Evolutionary conservation across 2,888 invertebrate species (phyloP).

Genomic region (Diloba caeruleocephala): DNA sequence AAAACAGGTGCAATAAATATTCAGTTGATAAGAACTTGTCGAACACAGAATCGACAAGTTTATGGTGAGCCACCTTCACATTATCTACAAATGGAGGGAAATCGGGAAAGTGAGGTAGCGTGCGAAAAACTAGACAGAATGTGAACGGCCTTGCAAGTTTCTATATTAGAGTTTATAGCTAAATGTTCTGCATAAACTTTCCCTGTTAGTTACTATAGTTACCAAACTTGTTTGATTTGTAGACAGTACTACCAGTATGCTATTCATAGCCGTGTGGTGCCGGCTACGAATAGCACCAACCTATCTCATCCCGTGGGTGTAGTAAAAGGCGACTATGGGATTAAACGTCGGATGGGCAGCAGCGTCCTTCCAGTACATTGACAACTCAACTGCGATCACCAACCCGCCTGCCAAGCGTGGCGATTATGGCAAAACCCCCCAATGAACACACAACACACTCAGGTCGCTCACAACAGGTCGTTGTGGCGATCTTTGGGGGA

Average conservation of each 20-base stretch:
- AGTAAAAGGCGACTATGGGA: too few species aligned
- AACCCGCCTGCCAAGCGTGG: too few species aligned
- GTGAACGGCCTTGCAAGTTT: slow-evolving; percentile 77
- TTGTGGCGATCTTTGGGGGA: too few species aligned
- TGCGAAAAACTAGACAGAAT: slow-evolving; percentile 78
- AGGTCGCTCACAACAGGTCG: too few species aligned
- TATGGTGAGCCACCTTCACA: slow-evolving; percentile 33
- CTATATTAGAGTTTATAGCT: slow-evolving; percentile 62
- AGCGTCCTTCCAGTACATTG: too few species aligned
- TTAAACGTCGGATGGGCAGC: too few species aligned
- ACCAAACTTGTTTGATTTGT: slow-evolving; percentile 26
- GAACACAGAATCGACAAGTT: slow-evolving; percentile 24
- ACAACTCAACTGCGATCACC: too few species aligned
- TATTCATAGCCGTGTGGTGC: too few species aligned
- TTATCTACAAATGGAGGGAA: slow-evolving; percentile 77
- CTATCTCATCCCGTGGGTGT: too few species aligned
- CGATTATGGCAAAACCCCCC: too few species aligned
- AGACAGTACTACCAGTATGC: neutral
- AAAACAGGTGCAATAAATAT: slow-evolving; percentile 2
- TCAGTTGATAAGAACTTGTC: slow-evolving; percentile 12
- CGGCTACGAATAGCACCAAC: too few species aligned
- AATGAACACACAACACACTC: too few species aligned
- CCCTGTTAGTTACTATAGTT: slow-evolving; percentile 44
- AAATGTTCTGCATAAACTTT: slow-evolving; percentile 59
- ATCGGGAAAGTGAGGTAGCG: slow-evolving; percentile 80